Conservation (phyloP, 2,797 vertebrate species). For the Momotus momota region DNA sequence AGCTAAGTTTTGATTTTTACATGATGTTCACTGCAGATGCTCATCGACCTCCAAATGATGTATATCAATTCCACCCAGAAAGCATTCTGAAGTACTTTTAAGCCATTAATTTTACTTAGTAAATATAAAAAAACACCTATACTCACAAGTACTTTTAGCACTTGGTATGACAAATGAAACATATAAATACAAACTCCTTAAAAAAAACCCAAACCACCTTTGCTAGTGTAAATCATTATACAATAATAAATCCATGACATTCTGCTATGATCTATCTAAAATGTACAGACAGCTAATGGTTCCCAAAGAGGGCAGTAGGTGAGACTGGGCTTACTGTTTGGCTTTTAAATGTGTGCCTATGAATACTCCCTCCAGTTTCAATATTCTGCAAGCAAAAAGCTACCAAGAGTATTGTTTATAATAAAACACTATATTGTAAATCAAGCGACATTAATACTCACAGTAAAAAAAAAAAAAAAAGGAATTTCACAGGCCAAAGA, state of each 20-base stretch:
- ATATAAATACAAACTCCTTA: background rate
- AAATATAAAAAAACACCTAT: background rate
- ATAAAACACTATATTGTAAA: background rate
- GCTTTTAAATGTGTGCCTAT: background rate
- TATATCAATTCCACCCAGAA: background rate
- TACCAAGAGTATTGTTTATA: background rate
- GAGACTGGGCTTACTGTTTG: background rate
- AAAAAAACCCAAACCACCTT: background rate
- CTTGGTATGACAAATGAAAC: background rate
- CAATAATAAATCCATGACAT: background rate
- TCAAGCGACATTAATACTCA: background rate
- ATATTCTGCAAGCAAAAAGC: background rate
- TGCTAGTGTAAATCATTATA: background rate
- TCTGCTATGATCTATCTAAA: background rate
- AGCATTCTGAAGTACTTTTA: background rate
- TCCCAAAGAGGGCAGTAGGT: background rate
- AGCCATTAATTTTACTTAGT: background rate
- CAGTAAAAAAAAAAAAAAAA: fast-evolving
- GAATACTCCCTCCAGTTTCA: background rate
- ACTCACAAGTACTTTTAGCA: background rate
- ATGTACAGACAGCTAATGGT: fast-evolving
- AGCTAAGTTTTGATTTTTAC: background rate
- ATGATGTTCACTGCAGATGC: background rate
- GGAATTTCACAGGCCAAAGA: background rate
- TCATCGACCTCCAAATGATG: fast-evolving